Percentiles rank a stretch among this genome's conserved stretches.
phyloP scores from a whole-genome alignment of 2,888 invertebrate species.

The Gymnoscelis rufifasciata region DNA sequence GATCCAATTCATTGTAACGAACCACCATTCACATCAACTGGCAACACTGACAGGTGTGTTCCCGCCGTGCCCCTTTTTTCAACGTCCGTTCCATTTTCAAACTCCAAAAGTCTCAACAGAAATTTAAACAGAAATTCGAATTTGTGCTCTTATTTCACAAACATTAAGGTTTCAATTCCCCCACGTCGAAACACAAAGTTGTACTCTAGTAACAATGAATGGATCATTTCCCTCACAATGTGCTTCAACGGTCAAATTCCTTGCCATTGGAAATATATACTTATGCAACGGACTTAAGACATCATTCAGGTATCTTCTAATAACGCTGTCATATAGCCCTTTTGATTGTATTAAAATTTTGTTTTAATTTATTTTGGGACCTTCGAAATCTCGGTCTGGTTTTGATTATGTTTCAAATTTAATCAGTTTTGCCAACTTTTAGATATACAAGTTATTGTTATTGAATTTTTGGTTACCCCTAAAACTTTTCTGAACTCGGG shows the following conservation, averaged over 20 bases:
- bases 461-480: slow-evolving; percentile 4
- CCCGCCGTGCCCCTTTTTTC: slow-evolving; percentile 77
- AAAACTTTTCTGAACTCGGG: slow-evolving; percentile 1
- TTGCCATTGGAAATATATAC: slow-evolving; percentile 42
- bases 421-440: slow-evolving; percentile 33
- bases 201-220: slow-evolving; percentile 71
- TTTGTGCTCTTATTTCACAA: slow-evolving; percentile 5
- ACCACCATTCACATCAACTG: slow-evolving; percentile 73
- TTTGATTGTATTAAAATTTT: slow-evolving; percentile 49
- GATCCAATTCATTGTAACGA: slow-evolving; percentile 57
- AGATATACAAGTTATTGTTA: slow-evolving; percentile 16
- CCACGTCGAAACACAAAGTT: slow-evolving; percentile 34
- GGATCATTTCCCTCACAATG: slow-evolving; percentile 74
- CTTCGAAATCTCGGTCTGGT: slow-evolving; percentile 47
- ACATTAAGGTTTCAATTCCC: slow-evolving; percentile 33
- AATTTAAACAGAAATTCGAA: not conserved
- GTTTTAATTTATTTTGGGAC: slow-evolving; percentile 63
- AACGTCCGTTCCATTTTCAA: slow-evolving; percentile 70
- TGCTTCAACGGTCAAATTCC: slow-evolving; percentile 64
- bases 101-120: slow-evolving; percentile 38
- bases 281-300: slow-evolving; percentile 37
- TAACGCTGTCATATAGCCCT: slow-evolving; percentile 38
- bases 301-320: slow-evolving; percentile 20
- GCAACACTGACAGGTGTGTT: slow-evolving; percentile 79
- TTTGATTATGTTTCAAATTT: slow-evolving; percentile 39